Percentiles rank a stretch among this genome's conserved stretches.
Evolutionary conservation across 2,113 vertebrate species (phyloP).

Genomic region (Elephas maximus): DNA sequence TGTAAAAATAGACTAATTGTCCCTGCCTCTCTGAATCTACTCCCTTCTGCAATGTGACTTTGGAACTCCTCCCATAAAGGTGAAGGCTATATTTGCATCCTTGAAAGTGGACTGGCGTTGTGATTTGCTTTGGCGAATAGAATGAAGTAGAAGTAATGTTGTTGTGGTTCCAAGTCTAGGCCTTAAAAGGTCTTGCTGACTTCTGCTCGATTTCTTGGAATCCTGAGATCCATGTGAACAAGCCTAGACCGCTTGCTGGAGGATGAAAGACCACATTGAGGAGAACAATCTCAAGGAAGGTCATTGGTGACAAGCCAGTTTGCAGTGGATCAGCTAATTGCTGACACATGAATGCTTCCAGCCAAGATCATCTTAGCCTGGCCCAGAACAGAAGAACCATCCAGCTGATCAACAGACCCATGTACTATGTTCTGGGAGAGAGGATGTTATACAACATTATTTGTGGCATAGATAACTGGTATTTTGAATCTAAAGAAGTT

Average conservation of each 20-base stretch:
- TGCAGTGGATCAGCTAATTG: neutral
- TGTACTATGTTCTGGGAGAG: neutral
- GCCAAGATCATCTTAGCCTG: neutral
- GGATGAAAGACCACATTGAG: neutral
- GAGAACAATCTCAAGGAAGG: neutral
- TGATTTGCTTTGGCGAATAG: constrained; percentile 23
- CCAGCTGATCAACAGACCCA: neutral
- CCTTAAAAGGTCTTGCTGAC: neutral
- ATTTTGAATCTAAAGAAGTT: constrained; percentile 24
- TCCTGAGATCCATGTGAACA: neutral
- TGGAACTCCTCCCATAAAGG: neutral
- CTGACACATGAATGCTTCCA: neutral
- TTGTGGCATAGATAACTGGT: neutral
- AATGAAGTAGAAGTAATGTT: neutral
- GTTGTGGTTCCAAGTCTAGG: constrained; percentile 7
- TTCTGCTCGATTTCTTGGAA: neutral
- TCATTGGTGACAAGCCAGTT: neutral
- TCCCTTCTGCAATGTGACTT: neutral
- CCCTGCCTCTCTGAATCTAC: neutral
- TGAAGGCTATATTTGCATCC: neutral
- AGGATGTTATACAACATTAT: neutral
- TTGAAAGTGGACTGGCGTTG: neutral
- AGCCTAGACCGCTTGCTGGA: neutral
- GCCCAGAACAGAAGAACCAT: neutral
- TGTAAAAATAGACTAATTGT: neutral